phyloP scores from a whole-genome alignment of 2,888 invertebrate species.

The Caenorhabditis sinica region DNA sequence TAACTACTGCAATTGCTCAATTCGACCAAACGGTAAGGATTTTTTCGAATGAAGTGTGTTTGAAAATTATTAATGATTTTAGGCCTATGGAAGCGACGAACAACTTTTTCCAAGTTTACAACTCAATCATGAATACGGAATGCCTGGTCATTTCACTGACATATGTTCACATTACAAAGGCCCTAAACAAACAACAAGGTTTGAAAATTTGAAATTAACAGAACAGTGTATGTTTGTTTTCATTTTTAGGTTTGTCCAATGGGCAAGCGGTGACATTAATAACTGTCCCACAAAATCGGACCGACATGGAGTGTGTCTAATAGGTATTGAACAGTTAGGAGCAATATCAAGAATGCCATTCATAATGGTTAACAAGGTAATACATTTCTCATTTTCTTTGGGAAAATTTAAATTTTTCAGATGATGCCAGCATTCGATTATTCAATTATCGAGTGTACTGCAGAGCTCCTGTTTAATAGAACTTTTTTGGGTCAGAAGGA shows the following conservation, averaged over 20 bases:
- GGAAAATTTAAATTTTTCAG: constrained; percentile 21
- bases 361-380: constrained; percentile 53
- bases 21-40: constrained; percentile 20
- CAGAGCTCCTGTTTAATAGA: constrained; percentile 64
- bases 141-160: constrained; percentile 60
- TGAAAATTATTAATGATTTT: neutral
- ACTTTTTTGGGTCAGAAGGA: constrained; percentile 55
- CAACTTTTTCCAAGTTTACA: constrained; percentile 47
- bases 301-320: constrained; percentile 58
- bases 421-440: constrained; percentile 67
- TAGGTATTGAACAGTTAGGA: constrained; percentile 58
- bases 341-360: constrained; percentile 39
- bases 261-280: constrained; percentile 15
- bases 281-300: constrained; percentile 32
- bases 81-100: constrained; percentile 56
- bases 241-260: constrained; percentile 44
- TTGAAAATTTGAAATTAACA: neutral
- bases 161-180: constrained; percentile 37
- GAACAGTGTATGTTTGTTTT: no score
- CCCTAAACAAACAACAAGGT: constrained; percentile 27
- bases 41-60: neutral
- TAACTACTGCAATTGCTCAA: constrained; percentile 26
- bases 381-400: neutral
- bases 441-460: constrained; percentile 59
- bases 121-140: constrained; percentile 31